A percentile compares a stretch with the other conserved stretches of the same genome.
These are phyloP conservation scores for Erythrocercus mccallii DNA, from an alignment of 2,113 vertebrate genomes.

Conservation along the genomic window DNA sequence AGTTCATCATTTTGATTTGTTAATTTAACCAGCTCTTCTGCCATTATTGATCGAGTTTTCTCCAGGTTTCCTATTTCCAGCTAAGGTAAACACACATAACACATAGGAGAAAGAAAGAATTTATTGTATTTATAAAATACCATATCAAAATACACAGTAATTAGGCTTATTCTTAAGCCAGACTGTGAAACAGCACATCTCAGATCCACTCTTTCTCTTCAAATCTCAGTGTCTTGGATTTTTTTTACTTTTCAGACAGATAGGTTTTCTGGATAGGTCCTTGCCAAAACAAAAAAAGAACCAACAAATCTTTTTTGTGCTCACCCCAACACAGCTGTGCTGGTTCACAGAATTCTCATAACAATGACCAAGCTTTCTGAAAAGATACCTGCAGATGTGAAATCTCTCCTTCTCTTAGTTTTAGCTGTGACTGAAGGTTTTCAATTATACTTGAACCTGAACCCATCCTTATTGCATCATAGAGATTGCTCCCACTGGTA, in stretches of 20 bases:
- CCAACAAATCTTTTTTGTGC: not conserved
- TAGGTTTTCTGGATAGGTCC: not conserved
- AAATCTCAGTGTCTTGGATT: not conserved
- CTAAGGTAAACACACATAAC: constrained; percentile 63
- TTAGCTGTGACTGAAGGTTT: constrained; percentile 95
- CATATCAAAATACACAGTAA: not conserved
- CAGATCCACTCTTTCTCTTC: not conserved
- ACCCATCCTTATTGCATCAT: constrained; percentile 89
- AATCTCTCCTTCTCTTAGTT: constrained; percentile 93
- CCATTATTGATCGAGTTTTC: constrained; percentile 91
- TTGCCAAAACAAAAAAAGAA: not conserved
- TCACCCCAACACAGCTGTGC: not conserved
- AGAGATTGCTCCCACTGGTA: constrained; percentile 85
- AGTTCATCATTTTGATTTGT: constrained; percentile 97
- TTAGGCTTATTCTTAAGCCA: not conserved
- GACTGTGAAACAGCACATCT: not conserved
- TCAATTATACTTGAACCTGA: constrained; percentile 95
- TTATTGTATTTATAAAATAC: not conserved
- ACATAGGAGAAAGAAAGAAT: not conserved
- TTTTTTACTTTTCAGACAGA: not conserved
- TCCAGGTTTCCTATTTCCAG: constrained; percentile 91
- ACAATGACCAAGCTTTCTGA: not conserved
- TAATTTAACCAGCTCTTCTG: constrained; percentile 92
- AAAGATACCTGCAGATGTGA: constrained; percentile 88
- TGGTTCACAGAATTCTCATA: not conserved